Evolutionary conservation across 2,888 invertebrate genomes (phyloP).

Genomic region (Doris montereyensis): DNA sequence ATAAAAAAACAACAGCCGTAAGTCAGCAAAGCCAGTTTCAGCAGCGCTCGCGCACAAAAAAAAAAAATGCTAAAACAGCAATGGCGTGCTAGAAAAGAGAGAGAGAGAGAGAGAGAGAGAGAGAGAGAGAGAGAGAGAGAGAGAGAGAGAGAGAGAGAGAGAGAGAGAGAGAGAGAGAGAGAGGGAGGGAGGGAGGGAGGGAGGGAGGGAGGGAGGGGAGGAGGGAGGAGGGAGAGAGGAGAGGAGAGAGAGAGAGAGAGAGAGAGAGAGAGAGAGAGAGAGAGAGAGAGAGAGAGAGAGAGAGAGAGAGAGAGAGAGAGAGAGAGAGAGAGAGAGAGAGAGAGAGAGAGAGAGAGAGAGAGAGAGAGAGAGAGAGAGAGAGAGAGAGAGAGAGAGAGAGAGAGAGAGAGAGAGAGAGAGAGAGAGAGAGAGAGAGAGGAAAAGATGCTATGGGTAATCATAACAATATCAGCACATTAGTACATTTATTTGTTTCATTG

Average conservation of each 20-base stretch:
- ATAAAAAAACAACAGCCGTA: too few species aligned
- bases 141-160: background rate
- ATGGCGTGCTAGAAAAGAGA: background rate
- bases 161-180: background rate
- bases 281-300: background rate
- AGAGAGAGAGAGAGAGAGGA: background rate
- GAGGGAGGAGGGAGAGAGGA: background rate
- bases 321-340: background rate
- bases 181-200: background rate
- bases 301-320: background rate
- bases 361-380: background rate
- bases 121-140: background rate
- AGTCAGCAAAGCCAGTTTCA: too few species aligned
- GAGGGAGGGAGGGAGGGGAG: background rate
- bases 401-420: background rate
- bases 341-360: background rate
- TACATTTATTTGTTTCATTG: too few species aligned
- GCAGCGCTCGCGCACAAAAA: too few species aligned
- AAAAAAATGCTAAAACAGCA: too few species aligned
- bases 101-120: background rate
- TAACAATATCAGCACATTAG: too few species aligned
- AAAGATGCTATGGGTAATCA: too few species aligned
- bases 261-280: background rate
- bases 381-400: background rate
- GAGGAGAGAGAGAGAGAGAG: background rate